Evolutionary conservation across 2,797 vertebrate genomes (phyloP).

Genomic region (Sebastes paucispinis): DNA sequence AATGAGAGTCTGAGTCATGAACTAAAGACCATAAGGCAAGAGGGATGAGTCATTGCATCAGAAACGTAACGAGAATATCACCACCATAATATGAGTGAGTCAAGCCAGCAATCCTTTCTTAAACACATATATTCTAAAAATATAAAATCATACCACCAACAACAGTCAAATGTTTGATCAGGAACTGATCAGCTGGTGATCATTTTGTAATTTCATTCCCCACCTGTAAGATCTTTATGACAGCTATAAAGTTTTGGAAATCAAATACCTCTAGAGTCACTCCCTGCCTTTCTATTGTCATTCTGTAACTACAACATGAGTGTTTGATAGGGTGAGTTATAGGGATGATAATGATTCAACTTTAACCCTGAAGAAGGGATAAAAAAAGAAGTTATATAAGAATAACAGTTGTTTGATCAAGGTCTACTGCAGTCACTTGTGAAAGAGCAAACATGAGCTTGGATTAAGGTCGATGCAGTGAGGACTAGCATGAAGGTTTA

Average conservation of each 20-base stretch:
- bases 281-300: neutral
- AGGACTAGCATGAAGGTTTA: neutral
- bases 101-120: neutral
- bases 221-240: neutral
- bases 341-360: neutral
- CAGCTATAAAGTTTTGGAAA: neutral
- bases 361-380: neutral
- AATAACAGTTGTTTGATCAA: constrained; percentile 1
- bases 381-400: neutral
- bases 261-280: neutral
- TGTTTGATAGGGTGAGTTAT: neutral
- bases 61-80: constrained; percentile 3
- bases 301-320: neutral
- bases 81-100: neutral
- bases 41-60: constrained; percentile 32
- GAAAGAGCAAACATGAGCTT: constrained; percentile 3
- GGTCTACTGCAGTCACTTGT: neutral
- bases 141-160: neutral
- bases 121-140: neutral
- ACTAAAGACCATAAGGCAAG: constrained; percentile 2
- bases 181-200: neutral
- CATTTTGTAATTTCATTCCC: neutral
- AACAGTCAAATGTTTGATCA: neutral
- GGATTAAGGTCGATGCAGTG: neutral
- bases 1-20: constrained; percentile 37